These are phyloP conservation scores for Copidosoma aretas DNA, from an alignment of 2,888 invertebrate species.

Conservation along the genomic window DNA sequence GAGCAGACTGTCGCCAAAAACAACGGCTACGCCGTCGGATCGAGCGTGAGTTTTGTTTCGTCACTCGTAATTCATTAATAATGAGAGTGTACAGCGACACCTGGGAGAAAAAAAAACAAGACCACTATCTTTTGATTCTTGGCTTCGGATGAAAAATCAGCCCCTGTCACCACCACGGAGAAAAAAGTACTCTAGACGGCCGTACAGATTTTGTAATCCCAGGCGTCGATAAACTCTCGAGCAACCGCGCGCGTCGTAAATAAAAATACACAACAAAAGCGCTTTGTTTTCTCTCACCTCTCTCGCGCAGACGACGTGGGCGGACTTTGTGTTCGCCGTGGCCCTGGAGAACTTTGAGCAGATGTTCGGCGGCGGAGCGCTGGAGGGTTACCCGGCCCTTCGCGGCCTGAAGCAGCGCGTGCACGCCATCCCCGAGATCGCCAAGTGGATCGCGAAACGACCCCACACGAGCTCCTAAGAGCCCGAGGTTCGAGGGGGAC, in stretches of 20 bases:
- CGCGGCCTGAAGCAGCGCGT: conserved; percentile 65
- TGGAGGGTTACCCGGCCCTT: conserved; percentile 66
- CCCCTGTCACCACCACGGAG: too few relatives aligned
- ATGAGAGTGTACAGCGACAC: too few relatives aligned
- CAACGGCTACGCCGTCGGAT: conserved; percentile 66
- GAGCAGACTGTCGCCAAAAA: conserved; percentile 66
- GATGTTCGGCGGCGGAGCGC: conserved; percentile 65
- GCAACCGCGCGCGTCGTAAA: too few relatives aligned
- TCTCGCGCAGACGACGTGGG: conserved; percentile 67
- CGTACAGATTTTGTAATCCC: too few relatives aligned
- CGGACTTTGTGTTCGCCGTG: conserved; percentile 68
- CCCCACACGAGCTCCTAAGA: conserved; percentile 66
- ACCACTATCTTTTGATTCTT: too few relatives aligned
- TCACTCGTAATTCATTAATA: not conserved
- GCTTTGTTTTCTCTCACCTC: not conserved
- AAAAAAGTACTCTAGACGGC: too few relatives aligned
- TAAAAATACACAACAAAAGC: too few relatives aligned
- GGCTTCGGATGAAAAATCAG: too few relatives aligned
- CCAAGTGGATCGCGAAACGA: conserved; percentile 66
- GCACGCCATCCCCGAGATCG: conserved; percentile 65
- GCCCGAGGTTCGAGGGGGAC: not conserved
- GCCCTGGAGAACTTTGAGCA: conserved; percentile 67
- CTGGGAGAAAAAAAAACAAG: too few relatives aligned
- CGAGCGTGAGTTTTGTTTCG: conserved; percentile 59
- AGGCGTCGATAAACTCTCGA: too few relatives aligned